phyloP scores from a whole-genome alignment of 2,888 invertebrate species.

The Pyrocoelia pectoralis region DNA sequence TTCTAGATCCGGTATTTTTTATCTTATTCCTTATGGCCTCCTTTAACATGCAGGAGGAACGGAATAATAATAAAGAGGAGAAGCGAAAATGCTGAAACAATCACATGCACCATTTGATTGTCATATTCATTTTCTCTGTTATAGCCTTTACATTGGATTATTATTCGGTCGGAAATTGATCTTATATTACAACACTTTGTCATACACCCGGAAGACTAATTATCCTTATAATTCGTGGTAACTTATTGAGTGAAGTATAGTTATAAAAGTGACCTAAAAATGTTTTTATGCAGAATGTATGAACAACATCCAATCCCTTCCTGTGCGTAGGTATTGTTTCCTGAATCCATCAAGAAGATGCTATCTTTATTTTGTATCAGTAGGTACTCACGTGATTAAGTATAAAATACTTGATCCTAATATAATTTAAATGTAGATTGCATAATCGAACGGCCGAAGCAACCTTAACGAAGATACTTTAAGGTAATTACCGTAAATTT shows the following conservation, averaged over 20 bases:
- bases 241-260: no score
- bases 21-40: not conserved
- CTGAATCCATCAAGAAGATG: not conserved
- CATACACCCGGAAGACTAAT: no score
- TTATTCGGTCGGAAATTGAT: no score
- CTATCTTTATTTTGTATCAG: not conserved
- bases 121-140: not conserved
- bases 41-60: not conserved
- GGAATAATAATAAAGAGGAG: not conserved
- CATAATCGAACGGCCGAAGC: not conserved
- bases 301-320: no score
- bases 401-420: not conserved
- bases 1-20: not conserved
- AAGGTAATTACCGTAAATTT: slow-evolving; percentile 1
- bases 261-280: no score
- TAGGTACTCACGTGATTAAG: not conserved
- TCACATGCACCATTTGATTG: not conserved
- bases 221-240: no score
- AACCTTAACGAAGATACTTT: not conserved
- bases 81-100: not conserved
- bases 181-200: no score
- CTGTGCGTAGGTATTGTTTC: no score
- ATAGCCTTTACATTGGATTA: not conserved
- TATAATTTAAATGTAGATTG: not conserved
- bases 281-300: no score